A percentile compares a stretch with the other conserved stretches of the same genome.
phyloP scores from a whole-genome alignment of 2,888 invertebrate genomes.

The Melikaiella ostensackeni region DNA sequence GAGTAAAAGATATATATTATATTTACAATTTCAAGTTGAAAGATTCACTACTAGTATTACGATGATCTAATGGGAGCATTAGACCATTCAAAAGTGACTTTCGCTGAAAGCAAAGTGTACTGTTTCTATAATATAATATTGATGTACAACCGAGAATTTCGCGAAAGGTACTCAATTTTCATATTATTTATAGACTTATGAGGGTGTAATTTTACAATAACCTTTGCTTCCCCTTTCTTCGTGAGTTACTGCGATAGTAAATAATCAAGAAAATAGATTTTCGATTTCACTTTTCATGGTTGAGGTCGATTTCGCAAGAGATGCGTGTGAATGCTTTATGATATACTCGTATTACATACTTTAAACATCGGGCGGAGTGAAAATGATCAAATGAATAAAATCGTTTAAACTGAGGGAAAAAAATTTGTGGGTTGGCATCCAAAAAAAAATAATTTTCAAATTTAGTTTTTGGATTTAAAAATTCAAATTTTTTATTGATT shows the following conservation, averaged over 20 bases:
- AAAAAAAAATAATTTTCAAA: too few relatives aligned
- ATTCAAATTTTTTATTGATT: too few relatives aligned
- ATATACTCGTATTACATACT: background rate
- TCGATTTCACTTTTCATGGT: background rate
- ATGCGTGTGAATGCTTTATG: background rate
- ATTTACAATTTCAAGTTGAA: slow-evolving; percentile 19
- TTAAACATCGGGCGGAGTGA: too few relatives aligned
- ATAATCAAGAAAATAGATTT: background rate
- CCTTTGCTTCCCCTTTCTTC: background rate
- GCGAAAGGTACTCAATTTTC: background rate
- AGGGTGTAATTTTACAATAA: background rate
- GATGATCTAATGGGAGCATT: slow-evolving; percentile 17
- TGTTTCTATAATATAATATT: background rate
- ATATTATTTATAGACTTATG: background rate
- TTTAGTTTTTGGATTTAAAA: too few relatives aligned
- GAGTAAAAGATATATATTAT: slow-evolving; percentile 5
- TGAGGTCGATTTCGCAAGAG: background rate
- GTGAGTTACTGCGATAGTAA: background rate
- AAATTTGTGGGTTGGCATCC: too few relatives aligned
- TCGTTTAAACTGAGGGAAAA: too few relatives aligned
- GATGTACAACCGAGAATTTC: background rate
- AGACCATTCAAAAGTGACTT: slow-evolving; percentile 39
- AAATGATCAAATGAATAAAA: too few relatives aligned
- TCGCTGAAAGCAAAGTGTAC: slow-evolving; percentile 17
- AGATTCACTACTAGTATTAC: slow-evolving; percentile 1